These are phyloP conservation scores for Bufo gargarizans DNA, from an alignment of 2,113 vertebrate species.

Conservation along the genomic window DNA sequence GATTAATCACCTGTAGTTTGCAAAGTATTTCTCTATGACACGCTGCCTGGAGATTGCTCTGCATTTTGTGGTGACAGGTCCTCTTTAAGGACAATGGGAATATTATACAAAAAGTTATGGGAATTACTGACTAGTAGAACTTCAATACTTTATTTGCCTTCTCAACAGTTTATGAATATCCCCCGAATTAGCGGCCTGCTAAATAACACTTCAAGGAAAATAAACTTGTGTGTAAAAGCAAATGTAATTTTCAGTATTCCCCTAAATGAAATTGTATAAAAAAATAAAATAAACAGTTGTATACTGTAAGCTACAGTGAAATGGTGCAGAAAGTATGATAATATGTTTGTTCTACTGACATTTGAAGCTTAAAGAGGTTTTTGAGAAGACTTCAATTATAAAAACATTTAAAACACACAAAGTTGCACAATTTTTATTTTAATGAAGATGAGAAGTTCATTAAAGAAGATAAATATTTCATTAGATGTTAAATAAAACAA, in stretches of 20 bases:
- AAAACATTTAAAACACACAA: conserved; percentile 90
- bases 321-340: conserved; percentile 69
- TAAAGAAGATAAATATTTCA: conserved; percentile 99
- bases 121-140: not conserved
- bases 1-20: too few relatives aligned
- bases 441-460: conserved; percentile 99
- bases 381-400: conserved; percentile 79
- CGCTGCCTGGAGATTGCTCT: too few relatives aligned
- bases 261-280: conserved; percentile 5
- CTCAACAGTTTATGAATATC: not conserved
- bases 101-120: not conserved
- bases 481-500: conserved; percentile 99
- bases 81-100: not conserved
- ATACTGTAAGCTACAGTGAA: conserved; percentile 58
- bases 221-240: not conserved
- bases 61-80: too few relatives aligned
- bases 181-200: not conserved
- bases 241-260: not conserved
- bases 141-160: not conserved
- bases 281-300: conserved; percentile 58
- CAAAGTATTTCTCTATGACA: too few relatives aligned
- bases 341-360: conserved; percentile 75
- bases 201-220: not conserved
- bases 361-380: conserved; percentile 74
- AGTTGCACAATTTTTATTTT: conserved; percentile 97